Percentiles rank a stretch among this genome's conserved stretches.
Conservation (phyloP, 2,888 invertebrate genomes). For the Agrenia bidenticulata region DNA sequence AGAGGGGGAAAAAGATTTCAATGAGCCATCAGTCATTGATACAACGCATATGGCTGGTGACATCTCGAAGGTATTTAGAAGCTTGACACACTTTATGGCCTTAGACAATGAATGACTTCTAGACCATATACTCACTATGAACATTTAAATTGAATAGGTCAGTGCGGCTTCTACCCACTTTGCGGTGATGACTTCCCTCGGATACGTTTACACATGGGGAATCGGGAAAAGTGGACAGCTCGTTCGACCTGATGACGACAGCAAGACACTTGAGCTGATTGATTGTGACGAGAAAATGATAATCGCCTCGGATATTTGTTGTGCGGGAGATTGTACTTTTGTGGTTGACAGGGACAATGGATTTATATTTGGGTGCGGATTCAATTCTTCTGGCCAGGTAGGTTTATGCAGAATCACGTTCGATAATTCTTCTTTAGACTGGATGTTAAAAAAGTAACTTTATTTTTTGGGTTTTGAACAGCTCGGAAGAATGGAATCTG, state of each 20-base stretch:
- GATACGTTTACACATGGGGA: slow-evolving; percentile 52
- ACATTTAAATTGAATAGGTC: slow-evolving; percentile 24
- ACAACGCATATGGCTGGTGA: slow-evolving; percentile 65
- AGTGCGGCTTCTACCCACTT: slow-evolving; percentile 49
- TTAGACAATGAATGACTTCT: not conserved
- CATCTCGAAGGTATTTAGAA: slow-evolving; percentile 63
- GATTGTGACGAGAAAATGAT: slow-evolving; percentile 50
- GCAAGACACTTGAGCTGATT: slow-evolving; percentile 49
- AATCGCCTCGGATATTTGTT: slow-evolving; percentile 46
- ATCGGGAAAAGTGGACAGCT: slow-evolving; percentile 49
- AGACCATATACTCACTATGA: not conserved
- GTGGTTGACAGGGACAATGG: slow-evolving; percentile 48
- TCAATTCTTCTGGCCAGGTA: slow-evolving; percentile 49
- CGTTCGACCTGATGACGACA: slow-evolving; percentile 50
- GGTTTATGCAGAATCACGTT: not conserved
- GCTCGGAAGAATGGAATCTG: slow-evolving; percentile 51
- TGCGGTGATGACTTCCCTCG: slow-evolving; percentile 48
- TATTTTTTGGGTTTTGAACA: too few species aligned
- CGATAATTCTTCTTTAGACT: not conserved
- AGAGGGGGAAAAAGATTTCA: slow-evolving; percentile 58
- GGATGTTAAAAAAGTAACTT: not conserved
- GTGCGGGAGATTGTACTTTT: slow-evolving; percentile 52
- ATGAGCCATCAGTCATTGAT: slow-evolving; percentile 66
- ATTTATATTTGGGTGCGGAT: slow-evolving; percentile 48
- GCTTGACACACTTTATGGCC: too few species aligned